Conservation (phyloP, 1,140 invertebrate genomes). For the Drosophila nasuta region DNA sequence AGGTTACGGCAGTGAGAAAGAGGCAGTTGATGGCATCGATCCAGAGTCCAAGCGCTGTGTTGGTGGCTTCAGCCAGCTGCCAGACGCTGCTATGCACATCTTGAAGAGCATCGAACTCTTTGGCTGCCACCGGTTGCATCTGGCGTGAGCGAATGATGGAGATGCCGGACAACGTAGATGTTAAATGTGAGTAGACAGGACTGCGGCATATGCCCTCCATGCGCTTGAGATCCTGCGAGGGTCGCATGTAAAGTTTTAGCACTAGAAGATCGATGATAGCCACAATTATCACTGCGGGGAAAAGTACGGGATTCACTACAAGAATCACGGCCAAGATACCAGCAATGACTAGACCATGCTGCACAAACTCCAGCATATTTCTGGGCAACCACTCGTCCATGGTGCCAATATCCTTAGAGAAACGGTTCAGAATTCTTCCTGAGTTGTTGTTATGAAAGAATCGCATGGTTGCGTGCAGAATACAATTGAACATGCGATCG, state of each 20-base stretch:
- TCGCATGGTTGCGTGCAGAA: conserved; percentile 91
- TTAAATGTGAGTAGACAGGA: conserved; percentile 93
- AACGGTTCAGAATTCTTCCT: conserved; percentile 91
- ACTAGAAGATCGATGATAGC: conserved; percentile 89
- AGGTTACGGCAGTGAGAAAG: conserved; percentile 88
- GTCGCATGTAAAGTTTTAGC: conserved; percentile 90
- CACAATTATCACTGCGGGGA: conserved; percentile 88
- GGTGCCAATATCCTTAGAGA: conserved; percentile 92
- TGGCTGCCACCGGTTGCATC: conserved; percentile 88
- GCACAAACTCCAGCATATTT: conserved; percentile 88
- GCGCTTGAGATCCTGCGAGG: conserved; percentile 92
- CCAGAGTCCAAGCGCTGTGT: conserved; percentile 90
- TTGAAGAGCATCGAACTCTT: conserved; percentile 89
- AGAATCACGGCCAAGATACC: conserved; percentile 89
- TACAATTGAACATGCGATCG: conserved; percentile 92
- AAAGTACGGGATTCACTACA: conserved; percentile 90
- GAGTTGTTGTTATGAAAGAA: conserved; percentile 95
- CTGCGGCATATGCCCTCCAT: conserved; percentile 91
- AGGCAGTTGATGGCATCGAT: conserved; percentile 90
- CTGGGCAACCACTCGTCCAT: conserved; percentile 92
- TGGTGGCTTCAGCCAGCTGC: conserved; percentile 87
- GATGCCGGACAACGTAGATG: conserved; percentile 91
- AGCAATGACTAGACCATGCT: conserved; percentile 86
- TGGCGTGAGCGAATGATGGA: conserved; percentile 92
- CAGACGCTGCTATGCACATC: conserved; percentile 88